A percentile compares a stretch with the other conserved stretches of the same genome.
Evolutionary conservation across 2,113 vertebrate genomes (phyloP).

Genomic region (Chitala chitala): DNA sequence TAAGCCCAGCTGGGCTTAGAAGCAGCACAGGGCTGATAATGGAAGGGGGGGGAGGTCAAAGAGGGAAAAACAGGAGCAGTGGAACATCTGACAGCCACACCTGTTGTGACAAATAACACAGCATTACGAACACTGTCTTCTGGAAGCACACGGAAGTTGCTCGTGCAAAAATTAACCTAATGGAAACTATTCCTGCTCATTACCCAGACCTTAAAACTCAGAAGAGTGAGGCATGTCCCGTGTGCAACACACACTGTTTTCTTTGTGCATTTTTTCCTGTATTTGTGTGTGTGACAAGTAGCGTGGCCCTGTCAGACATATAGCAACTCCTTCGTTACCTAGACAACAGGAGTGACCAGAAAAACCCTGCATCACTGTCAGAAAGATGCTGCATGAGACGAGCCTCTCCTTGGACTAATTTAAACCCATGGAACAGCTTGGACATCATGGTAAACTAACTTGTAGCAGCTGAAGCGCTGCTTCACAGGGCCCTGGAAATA

Average conservation of each 20-base stretch:
- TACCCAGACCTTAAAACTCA: too few relatives aligned
- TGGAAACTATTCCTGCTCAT: background rate
- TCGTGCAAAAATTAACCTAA: background rate
- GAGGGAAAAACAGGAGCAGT: background rate
- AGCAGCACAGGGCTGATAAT: background rate
- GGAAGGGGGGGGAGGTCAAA: background rate
- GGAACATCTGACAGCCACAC: background rate
- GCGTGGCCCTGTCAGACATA: too few relatives aligned
- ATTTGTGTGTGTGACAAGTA: background rate
- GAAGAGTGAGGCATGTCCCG: too few relatives aligned
- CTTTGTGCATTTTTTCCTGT: background rate
- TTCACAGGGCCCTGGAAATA: background rate
- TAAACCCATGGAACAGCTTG: background rate
- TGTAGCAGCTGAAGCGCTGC: background rate
- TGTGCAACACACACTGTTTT: too few relatives aligned
- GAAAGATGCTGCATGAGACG: background rate
- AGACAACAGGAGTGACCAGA: background rate
- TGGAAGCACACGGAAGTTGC: background rate
- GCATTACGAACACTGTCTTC: background rate
- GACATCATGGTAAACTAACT: background rate
- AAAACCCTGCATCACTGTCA: background rate
- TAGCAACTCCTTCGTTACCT: background rate
- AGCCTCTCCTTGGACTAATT: background rate
- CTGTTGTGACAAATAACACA: slow-evolving; percentile 16
- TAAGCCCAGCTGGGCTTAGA: too few relatives aligned